phyloP scores from a whole-genome alignment of 2,113 vertebrate species.

The Gallinago jamesoni region DNA sequence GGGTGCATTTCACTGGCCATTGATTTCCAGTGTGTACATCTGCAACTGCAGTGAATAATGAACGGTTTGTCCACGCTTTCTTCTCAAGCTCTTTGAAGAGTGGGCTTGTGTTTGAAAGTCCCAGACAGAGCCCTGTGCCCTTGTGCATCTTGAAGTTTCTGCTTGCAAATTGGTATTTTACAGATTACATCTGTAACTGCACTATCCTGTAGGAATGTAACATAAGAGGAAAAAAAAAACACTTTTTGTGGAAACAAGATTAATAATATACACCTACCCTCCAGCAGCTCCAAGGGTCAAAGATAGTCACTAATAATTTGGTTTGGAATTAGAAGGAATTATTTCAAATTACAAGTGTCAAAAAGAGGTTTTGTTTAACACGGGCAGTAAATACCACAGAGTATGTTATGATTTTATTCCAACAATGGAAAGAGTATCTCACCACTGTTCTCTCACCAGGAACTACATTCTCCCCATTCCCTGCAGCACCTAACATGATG shows the following conservation, averaged over 20 bases:
- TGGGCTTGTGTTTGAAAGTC: background rate
- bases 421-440: background rate
- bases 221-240: rapidly evolving
- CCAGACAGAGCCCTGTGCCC: background rate
- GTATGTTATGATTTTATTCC: background rate
- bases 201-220: background rate
- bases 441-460: background rate
- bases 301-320: background rate
- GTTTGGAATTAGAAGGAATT: background rate
- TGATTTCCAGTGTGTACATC: background rate
- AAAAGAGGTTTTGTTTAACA: background rate
- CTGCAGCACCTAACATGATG: background rate
- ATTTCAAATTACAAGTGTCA: background rate
- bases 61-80: background rate
- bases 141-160: background rate
- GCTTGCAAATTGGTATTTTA: background rate
- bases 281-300: background rate
- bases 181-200: background rate
- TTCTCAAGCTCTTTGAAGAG: background rate
- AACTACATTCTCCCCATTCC: background rate
- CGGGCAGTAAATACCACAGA: background rate
- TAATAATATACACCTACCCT: background rate
- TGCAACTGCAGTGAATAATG: background rate
- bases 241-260: background rate
- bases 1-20: background rate